Conservation (phyloP, 2,888 invertebrate genomes). For the Odontothrips loti region DNA sequence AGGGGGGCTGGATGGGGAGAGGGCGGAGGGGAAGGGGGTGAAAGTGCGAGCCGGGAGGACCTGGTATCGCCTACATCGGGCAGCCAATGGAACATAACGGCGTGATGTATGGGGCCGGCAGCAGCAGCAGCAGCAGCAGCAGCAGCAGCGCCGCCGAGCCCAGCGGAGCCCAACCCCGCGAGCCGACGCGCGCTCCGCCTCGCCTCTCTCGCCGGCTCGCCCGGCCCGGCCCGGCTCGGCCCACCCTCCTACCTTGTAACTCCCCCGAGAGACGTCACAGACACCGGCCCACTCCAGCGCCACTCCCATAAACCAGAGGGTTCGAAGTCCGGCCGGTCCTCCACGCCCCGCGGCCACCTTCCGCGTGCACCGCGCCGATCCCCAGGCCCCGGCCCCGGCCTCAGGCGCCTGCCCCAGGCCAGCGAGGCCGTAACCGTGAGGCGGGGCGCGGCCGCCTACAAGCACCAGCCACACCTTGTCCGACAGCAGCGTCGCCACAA, state of each 20-base stretch:
- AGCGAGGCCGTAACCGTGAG: no score
- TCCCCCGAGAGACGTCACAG: slow-evolving; percentile 16
- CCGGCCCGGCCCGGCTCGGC: no score
- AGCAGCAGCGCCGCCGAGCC: background rate
- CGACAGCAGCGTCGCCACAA: background rate
- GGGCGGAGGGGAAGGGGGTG: background rate
- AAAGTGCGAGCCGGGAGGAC: background rate
- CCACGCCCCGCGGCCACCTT: background rate
- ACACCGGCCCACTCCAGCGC: background rate
- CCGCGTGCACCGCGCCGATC: background rate
- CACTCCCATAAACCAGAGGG: background rate
- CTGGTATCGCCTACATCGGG: slow-evolving; percentile 17
- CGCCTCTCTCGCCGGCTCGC: background rate
- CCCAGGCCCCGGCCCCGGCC: background rate
- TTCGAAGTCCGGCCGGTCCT: background rate
- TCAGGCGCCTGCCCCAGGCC: background rate
- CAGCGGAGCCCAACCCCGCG: background rate
- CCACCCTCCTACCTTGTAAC: background rate
- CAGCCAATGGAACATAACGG: slow-evolving; percentile 26
- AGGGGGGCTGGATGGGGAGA: background rate
- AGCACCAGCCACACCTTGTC: no score
- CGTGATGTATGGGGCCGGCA: slow-evolving; percentile 12
- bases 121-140: background rate
- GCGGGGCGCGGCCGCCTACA: no score
- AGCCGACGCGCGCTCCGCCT: background rate